phyloP scores from a whole-genome alignment of 2,113 vertebrate species.

The Syrmaticus mikado region DNA sequence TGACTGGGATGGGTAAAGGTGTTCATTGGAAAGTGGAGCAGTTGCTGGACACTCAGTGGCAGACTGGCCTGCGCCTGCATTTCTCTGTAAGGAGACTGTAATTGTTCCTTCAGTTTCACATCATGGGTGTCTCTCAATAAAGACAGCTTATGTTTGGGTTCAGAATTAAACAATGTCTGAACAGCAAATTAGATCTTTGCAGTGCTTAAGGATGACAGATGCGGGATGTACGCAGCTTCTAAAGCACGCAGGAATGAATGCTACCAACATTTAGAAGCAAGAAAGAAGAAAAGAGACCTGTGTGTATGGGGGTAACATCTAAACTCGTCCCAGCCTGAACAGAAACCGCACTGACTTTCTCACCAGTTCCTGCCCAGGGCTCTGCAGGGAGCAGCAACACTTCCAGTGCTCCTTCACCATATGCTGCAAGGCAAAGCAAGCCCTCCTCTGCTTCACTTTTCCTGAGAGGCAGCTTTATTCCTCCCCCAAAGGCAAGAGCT shows the following conservation, averaged over 20 bases:
- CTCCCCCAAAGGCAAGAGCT: not conserved
- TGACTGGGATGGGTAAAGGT: not conserved
- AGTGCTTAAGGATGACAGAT: not conserved
- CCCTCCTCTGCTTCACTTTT: not conserved
- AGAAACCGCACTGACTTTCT: not conserved
- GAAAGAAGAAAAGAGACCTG: accelerated
- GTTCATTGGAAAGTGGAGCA: not conserved
- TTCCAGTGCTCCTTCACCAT: too few relatives aligned
- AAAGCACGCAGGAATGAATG: accelerated
- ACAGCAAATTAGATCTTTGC: not conserved
- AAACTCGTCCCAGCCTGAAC: not conserved
- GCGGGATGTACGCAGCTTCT: not conserved
- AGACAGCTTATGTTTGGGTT: not conserved
- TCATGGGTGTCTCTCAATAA: not conserved
- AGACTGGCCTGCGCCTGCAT: not conserved
- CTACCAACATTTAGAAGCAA: not conserved
- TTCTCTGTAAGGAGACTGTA: not conserved
- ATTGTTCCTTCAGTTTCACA: not conserved
- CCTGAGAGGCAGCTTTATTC: not conserved
- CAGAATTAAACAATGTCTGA: not conserved
- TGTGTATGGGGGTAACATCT: not conserved
- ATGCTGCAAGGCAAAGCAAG: not conserved
- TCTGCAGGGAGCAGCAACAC: not conserved
- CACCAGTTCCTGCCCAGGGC: not conserved
- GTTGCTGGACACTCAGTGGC: not conserved